Percentiles rank a stretch among this genome's conserved stretches.
Evolutionary conservation across 2,797 vertebrate genomes (phyloP).

Genomic region (Dicrostonyx torquatus): DNA sequence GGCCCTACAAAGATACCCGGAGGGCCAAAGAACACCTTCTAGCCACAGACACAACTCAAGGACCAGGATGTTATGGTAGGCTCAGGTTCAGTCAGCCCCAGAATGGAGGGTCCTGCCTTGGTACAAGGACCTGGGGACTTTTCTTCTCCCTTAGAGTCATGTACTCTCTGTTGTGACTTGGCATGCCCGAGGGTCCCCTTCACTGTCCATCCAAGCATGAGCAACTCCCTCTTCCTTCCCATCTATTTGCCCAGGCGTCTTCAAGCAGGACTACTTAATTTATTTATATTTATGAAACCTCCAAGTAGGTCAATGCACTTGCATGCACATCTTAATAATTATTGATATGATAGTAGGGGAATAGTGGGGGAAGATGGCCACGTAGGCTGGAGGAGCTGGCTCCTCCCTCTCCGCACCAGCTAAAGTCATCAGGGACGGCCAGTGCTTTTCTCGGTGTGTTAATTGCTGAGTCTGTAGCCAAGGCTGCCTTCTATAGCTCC

Average conservation of each 20-base stretch:
- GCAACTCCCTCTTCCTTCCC: not conserved
- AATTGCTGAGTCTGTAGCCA: conserved; percentile 38
- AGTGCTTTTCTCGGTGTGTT: not conserved
- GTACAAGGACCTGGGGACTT: not conserved
- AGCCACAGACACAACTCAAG: not conserved
- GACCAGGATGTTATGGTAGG: not conserved
- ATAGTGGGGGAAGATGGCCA: not conserved
- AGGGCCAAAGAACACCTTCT: not conserved
- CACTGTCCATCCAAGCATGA: conserved; percentile 15
- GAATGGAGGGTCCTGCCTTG: not conserved
- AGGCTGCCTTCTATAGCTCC: not conserved
- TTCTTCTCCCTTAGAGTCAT: not conserved
- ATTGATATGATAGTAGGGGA: conserved; percentile 75
- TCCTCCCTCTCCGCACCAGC: not conserved
- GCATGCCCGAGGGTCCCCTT: conserved; percentile 1
- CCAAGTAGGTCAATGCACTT: conserved; percentile 83
- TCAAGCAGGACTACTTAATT: conserved; percentile 61
- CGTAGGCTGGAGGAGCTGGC: not conserved
- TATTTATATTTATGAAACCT: conserved; percentile 78
- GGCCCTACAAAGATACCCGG: no score
- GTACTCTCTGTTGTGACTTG: not conserved
- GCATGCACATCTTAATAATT: conserved; percentile 82
- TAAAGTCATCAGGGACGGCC: not conserved
- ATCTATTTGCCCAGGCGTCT: conserved; percentile 15
- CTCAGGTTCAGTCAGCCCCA: not conserved